Base-by-base conservation (phyloP, 1,140 invertebrate species). In the Papilio aristodemus region DNA sequence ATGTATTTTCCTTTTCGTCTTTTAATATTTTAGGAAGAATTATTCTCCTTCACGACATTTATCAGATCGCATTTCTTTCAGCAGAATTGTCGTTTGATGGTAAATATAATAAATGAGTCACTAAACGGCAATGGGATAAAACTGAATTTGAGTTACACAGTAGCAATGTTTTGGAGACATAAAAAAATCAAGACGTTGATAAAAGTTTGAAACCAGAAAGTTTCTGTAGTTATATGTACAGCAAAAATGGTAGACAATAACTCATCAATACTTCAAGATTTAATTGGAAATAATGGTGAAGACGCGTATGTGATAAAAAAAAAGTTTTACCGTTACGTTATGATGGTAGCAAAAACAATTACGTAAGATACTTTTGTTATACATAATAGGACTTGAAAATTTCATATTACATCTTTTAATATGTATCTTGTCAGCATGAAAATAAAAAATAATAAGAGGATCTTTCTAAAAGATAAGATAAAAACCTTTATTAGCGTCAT, bases 401-500 rank as follows among this genome's bases (percentile, higher is more conserved):
- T n/a, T n/a, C n/a, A n/a, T n/a, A n/a, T n/a, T 7, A 43, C 14
- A 46, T 46, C 10, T 17, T 1, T 17, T 46, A 43, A 17, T 43
- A 13, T 14, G 6, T n/a, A n/a, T 13, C 13, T 2, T 41, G n/a
- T 7, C 4, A 14, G 14, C 39, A 14, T 19, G 2, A 0, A 0
- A 7, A 14, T 43, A 14, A 43, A 43, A 0, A 43, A 43, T 43
- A 50, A 50, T 54, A 54, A 4, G n/a, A 22, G 22, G 19, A 54
- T 6, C 14, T 22, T 50, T 54, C 10, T 22, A 54, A 54, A 54
- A 22, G 19, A 54, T 9, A 54, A 54, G 19, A 8, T 54, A 54
- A 39, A 13, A 13, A 54, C 46, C 46, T 19, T 54, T 25, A 54
- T 54, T 54, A 54, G 19, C 17, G 37, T 64, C 11, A 27, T 58